Evolutionary conservation across 2,888 invertebrate species (phyloP).

Genomic region (Agrotis puta): DNA sequence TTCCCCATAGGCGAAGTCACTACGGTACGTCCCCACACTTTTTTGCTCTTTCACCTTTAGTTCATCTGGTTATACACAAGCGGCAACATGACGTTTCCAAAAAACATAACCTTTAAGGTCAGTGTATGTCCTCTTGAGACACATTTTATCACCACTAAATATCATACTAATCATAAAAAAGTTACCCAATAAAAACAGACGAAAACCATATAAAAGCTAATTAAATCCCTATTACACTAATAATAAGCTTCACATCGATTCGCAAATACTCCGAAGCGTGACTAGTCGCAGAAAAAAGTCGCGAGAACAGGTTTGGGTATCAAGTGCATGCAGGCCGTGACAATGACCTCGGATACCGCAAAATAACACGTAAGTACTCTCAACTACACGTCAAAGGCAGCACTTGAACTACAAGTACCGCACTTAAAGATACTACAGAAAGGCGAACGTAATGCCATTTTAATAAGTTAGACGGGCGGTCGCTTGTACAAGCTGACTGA

Average conservation of each 20-base stretch:
- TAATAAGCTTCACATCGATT: conserved; percentile 11
- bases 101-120: too few species aligned
- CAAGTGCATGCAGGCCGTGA: conserved; percentile 63
- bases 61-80: too few species aligned
- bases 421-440: background rate
- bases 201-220: conserved; percentile 8
- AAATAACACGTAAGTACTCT: conserved; percentile 42
- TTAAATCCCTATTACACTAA: background rate
- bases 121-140: too few species aligned
- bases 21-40: too few species aligned
- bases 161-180: background rate
- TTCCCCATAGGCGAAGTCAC: too few species aligned
- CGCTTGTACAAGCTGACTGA: conserved; percentile 23
- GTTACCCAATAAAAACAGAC: background rate
- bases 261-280: conserved; percentile 19
- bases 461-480: background rate
- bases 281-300: conserved; percentile 54
- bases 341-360: conserved; percentile 61
- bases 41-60: too few species aligned
- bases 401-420: conserved; percentile 12
- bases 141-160: too few species aligned
- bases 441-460: background rate
- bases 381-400: conserved; percentile 1
- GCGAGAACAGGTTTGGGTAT: conserved; percentile 61
- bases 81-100: too few species aligned